phyloP scores from a whole-genome alignment of 2,113 vertebrate genomes.

The Elachura formosa region DNA sequence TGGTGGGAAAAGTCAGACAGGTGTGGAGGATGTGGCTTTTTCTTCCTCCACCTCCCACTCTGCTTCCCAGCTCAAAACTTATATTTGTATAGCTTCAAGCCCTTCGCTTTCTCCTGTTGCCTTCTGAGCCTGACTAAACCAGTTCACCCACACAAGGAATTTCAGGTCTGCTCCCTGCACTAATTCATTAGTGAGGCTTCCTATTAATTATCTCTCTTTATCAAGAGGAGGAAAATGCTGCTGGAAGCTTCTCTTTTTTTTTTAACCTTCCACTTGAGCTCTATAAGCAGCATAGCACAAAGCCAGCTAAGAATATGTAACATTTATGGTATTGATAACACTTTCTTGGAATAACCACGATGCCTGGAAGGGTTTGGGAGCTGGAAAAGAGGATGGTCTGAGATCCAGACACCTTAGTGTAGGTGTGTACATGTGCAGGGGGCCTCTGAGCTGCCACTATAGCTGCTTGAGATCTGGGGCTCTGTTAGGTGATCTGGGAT shows the following conservation, averaged over 20 bases:
- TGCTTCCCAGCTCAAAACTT: not conserved
- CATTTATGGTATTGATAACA: not conserved
- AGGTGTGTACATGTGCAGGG: accelerated
- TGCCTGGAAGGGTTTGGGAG: not conserved
- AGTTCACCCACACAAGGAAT: not conserved
- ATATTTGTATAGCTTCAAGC: not conserved
- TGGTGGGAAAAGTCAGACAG: not conserved
- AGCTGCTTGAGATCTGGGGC: not conserved
- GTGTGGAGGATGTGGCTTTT: not conserved
- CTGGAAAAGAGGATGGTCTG: not conserved
- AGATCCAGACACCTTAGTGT: not conserved
- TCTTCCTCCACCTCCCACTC: not conserved
- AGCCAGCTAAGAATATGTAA: not conserved
- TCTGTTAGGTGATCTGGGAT: not conserved
- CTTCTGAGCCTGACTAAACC: not conserved
- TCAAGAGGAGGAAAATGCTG: not conserved
- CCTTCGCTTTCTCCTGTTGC: not conserved
- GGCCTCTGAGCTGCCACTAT: not conserved
- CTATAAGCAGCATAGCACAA: not conserved
- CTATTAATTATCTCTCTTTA: not conserved
- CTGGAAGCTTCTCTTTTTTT: not conserved
- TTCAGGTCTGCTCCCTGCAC: not conserved
- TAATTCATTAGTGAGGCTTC: not conserved
- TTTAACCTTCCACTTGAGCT: not conserved
- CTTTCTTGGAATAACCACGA: not conserved